Evolutionary conservation across 1,140 invertebrate genomes (phyloP), one percentile per base, ranked within the genome.

Genomic region (Calephelis nemesis): DNA sequence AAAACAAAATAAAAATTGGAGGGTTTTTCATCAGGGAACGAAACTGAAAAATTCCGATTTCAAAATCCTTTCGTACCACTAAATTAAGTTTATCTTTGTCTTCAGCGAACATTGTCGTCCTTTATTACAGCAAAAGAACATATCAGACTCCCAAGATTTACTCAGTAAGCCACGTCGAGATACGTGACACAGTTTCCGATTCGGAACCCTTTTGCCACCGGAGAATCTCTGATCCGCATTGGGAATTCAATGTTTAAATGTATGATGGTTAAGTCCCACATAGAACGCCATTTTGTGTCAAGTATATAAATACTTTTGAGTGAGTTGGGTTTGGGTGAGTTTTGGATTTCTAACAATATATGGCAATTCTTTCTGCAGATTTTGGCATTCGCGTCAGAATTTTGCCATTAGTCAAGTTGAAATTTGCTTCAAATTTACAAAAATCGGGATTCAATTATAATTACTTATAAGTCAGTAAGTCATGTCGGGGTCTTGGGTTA

Each of bases 171-270:
- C 52, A 54, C 47, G 65, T 15, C 13, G 65, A 67, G 65, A 67
- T 67, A 67, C 42, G 65, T 67, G 65, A 67, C 65, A 67, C 30
- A 67, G 65, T 67, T 67, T 67, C 65, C 10, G 50, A 67, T 60
- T 67, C 19, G 50, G 15, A 67, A 67, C 65, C 65, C 65, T 60
- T 67, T 67, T 60, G 52, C 65, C 58, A 48, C 45, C 48, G 52
- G 65, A 60, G 39, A 67, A 67, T 54, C 50, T 67, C 45, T 60
- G 65, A 67, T 67, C 65, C 52, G 65, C 58, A 67, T 67, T 67
- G 52, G 60, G 65, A 67, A 54, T 58, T 60, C 65, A 45, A 67
- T 67, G 65, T 67, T 58, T 60, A 54, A 60, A 60, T 60, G 58
- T 60, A 60, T 60, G 15, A 58, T 30, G 65, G 45, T 67, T 67